A percentile compares a stretch with the other conserved stretches of the same genome.
Conservation (phyloP, 2,797 vertebrate genomes). For the Argentina silus region DNA sequence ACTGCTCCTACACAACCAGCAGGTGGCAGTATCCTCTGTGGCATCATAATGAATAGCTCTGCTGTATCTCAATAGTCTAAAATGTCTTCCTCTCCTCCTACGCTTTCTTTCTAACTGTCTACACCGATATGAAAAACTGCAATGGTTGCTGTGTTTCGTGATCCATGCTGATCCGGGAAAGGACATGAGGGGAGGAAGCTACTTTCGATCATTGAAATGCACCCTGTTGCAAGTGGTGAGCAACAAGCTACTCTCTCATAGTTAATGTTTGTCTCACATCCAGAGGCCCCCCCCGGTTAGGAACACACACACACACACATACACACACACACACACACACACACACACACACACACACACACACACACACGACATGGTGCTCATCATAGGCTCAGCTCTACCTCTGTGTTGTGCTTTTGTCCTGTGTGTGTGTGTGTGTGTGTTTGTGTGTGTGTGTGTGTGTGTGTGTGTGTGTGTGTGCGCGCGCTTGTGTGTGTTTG, state of each 20-base stretch:
- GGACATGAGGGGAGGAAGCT: too few relatives aligned
- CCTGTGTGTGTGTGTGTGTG: conserved; percentile 45
- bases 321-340: too few relatives aligned
- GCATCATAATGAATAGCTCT: conserved; percentile 47
- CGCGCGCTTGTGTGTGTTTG: background rate
- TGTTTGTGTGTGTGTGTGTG: conserved; percentile 26
- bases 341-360: too few relatives aligned
- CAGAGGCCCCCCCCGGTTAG: too few relatives aligned
- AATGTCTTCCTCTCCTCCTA: conserved; percentile 18
- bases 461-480: conserved; percentile 20
- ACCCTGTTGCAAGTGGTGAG: conserved; percentile 61
- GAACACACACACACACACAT: too few relatives aligned
- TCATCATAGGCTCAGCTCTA: conserved; percentile 64
- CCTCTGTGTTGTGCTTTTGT: too few relatives aligned
- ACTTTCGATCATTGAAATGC: conserved; percentile 64
- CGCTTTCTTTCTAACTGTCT: background rate
- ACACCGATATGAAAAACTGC: too few relatives aligned
- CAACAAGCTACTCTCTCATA: conserved; percentile 49
- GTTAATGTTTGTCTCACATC: too few relatives aligned
- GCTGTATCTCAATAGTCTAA: background rate
- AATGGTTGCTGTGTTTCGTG: background rate
- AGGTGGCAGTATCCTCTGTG: conserved; percentile 80
- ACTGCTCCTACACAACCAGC: conserved; percentile 62
- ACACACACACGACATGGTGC: too few relatives aligned
- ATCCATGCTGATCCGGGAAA: conserved; percentile 34